Percentiles rank a stretch among this genome's conserved stretches.
phyloP scores from a whole-genome alignment of 92 coral and sea anemone species.

The Epizoanthus illoricatus region DNA sequence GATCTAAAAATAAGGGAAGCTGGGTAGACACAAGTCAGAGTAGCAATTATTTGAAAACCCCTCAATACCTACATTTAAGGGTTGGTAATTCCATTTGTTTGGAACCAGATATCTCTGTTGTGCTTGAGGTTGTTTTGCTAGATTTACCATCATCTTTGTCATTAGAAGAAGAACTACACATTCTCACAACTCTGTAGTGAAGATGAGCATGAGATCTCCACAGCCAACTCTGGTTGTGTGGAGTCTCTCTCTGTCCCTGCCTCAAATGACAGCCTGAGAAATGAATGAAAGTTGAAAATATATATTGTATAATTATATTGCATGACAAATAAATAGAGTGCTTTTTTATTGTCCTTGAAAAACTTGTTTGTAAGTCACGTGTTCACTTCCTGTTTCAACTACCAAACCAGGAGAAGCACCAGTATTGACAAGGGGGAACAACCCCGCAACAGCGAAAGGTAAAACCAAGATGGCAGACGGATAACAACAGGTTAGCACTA shows the following conservation, averaged over 20 bases:
- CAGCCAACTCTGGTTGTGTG: background rate
- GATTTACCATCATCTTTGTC: background rate
- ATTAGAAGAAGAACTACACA: conserved; percentile 27
- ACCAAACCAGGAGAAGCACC: no score
- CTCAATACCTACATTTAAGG: conserved; percentile 4
- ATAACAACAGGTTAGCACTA: no score
- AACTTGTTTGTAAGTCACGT: no score
- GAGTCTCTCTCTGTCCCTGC: background rate
- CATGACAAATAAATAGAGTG: no score
- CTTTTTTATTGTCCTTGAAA: no score
- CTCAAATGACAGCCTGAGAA: conserved; percentile 25
- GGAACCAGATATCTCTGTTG: background rate
- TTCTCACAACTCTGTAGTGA: conserved; percentile 2
- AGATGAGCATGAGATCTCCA: conserved; percentile 20
- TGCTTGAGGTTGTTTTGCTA: background rate
- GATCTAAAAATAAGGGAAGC: background rate
- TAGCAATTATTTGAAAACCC: no score
- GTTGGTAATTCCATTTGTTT: conserved; percentile 15
- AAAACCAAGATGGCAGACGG: no score
- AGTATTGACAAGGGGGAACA: no score
- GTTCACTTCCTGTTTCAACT: no score
- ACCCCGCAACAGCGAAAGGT: no score
- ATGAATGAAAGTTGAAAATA: background rate
- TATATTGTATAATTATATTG: no score
- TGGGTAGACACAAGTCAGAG: no score